A percentile compares a stretch with the other conserved stretches of the same genome.
phyloP scores from a whole-genome alignment of 1,140 invertebrate species.

The Oryctes rhinoceros region DNA sequence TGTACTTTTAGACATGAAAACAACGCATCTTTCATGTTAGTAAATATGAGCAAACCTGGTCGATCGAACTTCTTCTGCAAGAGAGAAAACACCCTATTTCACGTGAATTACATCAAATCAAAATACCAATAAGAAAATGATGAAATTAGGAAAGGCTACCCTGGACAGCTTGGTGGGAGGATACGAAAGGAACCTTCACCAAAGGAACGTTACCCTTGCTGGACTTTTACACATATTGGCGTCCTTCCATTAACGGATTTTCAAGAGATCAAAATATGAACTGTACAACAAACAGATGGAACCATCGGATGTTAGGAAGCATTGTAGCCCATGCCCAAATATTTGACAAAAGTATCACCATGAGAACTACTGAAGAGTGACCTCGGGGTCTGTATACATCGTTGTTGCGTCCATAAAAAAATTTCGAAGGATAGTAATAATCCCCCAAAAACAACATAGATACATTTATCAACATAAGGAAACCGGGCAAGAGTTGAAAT shows the following conservation, averaged over 20 bases:
- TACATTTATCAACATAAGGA: too few relatives aligned
- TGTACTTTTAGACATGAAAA: not conserved
- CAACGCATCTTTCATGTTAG: too few relatives aligned
- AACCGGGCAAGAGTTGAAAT: too few relatives aligned
- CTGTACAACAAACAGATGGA: not conserved
- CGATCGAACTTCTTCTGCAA: too few relatives aligned
- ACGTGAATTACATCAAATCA: too few relatives aligned
- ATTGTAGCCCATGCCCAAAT: not conserved
- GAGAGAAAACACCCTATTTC: too few relatives aligned
- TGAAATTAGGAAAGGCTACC: not conserved
- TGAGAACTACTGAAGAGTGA: not conserved
- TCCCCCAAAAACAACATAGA: too few relatives aligned
- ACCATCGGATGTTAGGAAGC: not conserved
- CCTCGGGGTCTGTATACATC: not conserved
- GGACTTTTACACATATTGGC: not conserved
- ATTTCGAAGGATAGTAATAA: too few relatives aligned
- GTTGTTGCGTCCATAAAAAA: not conserved
- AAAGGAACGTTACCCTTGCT: not conserved
- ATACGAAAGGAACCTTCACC: not conserved
- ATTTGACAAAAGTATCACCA: not conserved
- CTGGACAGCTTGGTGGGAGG: not conserved
- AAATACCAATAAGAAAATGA: too few relatives aligned
- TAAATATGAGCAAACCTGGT: too few relatives aligned
- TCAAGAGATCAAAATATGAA: not conserved
- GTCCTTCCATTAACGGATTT: not conserved